phyloP scores from a whole-genome alignment of 2,113 vertebrate species.

The Capra hircus region DNA sequence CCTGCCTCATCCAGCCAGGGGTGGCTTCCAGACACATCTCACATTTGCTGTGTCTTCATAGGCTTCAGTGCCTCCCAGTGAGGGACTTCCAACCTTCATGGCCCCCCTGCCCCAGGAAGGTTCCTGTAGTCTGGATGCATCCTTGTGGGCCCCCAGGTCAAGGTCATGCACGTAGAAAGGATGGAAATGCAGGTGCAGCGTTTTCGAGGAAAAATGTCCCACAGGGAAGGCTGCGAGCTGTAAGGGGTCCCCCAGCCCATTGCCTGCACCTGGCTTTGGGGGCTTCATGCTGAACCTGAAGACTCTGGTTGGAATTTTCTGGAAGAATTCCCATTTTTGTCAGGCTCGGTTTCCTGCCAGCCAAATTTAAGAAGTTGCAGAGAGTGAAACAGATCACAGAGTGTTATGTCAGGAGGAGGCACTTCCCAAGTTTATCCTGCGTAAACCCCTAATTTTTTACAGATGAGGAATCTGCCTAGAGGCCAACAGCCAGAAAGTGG shows the following conservation, averaged over 20 bases:
- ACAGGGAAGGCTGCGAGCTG: neutral
- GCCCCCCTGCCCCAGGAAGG: neutral
- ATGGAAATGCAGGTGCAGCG: neutral
- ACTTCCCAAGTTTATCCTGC: neutral
- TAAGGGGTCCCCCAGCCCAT: neutral
- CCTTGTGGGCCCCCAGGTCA: neutral
- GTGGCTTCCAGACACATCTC: neutral
- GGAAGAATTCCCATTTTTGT: neutral
- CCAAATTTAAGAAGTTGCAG: neutral
- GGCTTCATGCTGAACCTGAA: neutral
- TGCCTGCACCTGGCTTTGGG: neutral
- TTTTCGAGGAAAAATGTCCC: neutral
- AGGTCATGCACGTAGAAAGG: neutral
- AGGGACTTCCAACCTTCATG: neutral
- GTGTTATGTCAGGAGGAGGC: neutral
- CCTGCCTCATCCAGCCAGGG: neutral
- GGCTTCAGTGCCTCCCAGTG: neutral
- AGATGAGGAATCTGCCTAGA: neutral
- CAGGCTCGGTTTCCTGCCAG: neutral
- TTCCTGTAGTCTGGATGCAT: neutral
- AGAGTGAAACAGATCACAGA: neutral
- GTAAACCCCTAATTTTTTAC: constrained; percentile 6
- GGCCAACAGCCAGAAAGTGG: neutral
- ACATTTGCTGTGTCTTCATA: neutral
- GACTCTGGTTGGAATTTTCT: neutral